Conservation (phyloP, 2,113 vertebrate genomes). For the Colossoma macropomum region DNA sequence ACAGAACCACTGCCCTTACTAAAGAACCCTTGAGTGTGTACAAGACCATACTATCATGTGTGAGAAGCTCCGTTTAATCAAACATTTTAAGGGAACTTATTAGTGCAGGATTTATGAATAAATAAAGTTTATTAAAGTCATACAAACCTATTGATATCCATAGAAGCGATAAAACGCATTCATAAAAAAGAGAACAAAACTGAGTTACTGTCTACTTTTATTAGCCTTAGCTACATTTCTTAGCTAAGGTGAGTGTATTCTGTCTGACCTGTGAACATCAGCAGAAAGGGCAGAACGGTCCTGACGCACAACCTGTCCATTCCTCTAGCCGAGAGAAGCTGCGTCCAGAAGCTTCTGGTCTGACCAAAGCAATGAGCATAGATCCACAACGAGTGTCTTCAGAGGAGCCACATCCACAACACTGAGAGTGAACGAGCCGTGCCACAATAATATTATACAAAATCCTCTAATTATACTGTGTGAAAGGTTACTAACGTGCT, state of each 20-base stretch:
- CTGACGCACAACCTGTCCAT: conserved; percentile 12
- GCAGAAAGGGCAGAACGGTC: conserved; percentile 11
- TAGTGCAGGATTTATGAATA: too few species aligned
- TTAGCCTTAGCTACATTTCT: too few species aligned
- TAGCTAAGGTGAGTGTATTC: not conserved
- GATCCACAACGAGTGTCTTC: not conserved
- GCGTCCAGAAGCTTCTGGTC: not conserved
- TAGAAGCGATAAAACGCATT: too few species aligned
- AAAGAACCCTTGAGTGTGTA: too few species aligned
- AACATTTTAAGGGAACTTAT: too few species aligned
- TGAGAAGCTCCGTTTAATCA: too few species aligned
- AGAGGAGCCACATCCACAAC: not conserved
- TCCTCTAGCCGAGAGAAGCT: not conserved
- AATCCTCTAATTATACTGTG: not conserved
- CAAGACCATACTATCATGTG: too few species aligned
- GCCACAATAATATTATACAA: not conserved
- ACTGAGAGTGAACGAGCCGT: not conserved
- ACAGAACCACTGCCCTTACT: too few species aligned
- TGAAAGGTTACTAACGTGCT: not conserved
- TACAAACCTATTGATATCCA: too few species aligned
- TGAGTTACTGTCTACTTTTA: too few species aligned
- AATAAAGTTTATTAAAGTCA: too few species aligned
- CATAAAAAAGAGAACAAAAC: too few species aligned
- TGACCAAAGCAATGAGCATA: not conserved
- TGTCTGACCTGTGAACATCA: conserved; percentile 50